Evolutionary conservation across 2,113 vertebrate species (phyloP).

Genomic region (Hydrochoerus hydrochaeris): DNA sequence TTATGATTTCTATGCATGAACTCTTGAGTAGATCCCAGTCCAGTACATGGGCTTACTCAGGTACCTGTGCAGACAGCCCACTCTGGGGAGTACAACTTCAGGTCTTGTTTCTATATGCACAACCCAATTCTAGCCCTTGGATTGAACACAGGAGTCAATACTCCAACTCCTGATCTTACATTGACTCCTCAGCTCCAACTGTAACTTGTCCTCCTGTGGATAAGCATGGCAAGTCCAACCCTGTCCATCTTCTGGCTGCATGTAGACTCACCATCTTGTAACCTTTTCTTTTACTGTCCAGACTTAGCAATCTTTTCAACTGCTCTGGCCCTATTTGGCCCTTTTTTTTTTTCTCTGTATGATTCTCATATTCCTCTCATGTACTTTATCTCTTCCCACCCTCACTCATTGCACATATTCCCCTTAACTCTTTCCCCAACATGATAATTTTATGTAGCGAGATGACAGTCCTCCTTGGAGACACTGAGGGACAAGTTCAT

Average conservation of each 20-base stretch:
- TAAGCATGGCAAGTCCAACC: neutral
- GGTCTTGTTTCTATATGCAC: neutral
- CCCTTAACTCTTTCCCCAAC: neutral
- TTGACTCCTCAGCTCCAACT: neutral
- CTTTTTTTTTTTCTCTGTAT: neutral
- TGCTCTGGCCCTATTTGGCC: neutral
- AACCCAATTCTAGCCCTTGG: neutral
- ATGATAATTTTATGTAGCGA: neutral
- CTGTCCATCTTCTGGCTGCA: neutral
- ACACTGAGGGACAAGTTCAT: neutral
- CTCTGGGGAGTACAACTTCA: neutral
- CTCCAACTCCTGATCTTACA: neutral
- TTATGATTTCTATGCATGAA: neutral
- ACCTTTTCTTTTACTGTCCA: neutral
- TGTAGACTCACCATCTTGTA: neutral
- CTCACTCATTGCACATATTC: neutral
- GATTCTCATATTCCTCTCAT: neutral
- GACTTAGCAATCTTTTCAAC: neutral
- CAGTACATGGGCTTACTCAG: neutral
- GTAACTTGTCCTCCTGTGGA: neutral
- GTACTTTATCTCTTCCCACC: neutral
- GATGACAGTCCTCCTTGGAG: neutral
- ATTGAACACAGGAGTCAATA: neutral
- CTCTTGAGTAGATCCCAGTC: neutral
- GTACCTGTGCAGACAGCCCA: neutral